A percentile compares a stretch with the other conserved stretches of the same genome.
Conservation (phyloP, 2,797 vertebrate species). For the Haliaeetus vocifer region DNA sequence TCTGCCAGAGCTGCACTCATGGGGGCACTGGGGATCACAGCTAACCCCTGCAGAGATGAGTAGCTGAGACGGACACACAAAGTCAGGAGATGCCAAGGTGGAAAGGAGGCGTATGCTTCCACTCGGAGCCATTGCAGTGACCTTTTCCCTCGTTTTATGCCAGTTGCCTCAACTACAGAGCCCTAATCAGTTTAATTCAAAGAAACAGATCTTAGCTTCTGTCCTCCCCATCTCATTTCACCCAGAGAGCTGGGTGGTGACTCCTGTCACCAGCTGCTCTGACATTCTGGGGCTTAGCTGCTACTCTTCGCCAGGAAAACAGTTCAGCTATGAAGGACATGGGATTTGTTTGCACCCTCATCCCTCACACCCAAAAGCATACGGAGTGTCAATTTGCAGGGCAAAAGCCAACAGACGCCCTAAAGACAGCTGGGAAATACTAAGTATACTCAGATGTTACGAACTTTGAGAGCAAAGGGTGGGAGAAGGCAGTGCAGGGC, state of each 20-base stretch:
- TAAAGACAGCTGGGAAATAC: neutral
- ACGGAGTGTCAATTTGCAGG: fast-evolving
- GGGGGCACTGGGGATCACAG: neutral
- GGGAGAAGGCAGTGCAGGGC: neutral
- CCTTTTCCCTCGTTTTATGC: neutral
- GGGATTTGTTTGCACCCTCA: neutral
- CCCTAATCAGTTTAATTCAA: neutral
- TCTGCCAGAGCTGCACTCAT: neutral
- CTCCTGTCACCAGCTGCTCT: neutral
- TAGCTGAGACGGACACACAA: neutral
- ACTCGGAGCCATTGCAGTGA: neutral
- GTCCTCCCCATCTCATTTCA: neutral
- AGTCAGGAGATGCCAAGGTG: neutral
- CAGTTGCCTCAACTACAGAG: neutral
- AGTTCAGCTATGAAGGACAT: neutral
- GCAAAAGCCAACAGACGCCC: neutral
- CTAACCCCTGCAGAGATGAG: neutral
- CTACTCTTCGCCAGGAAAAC: neutral
- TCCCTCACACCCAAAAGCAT: neutral
- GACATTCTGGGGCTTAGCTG: neutral
- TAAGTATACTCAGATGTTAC: neutral
- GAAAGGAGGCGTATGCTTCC: neutral
- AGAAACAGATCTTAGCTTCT: neutral
- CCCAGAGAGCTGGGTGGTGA: neutral
- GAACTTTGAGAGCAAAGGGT: neutral